Base-by-base conservation (phyloP, 2,797 vertebrate species). In the Pyrocephalus nanus region DNA sequence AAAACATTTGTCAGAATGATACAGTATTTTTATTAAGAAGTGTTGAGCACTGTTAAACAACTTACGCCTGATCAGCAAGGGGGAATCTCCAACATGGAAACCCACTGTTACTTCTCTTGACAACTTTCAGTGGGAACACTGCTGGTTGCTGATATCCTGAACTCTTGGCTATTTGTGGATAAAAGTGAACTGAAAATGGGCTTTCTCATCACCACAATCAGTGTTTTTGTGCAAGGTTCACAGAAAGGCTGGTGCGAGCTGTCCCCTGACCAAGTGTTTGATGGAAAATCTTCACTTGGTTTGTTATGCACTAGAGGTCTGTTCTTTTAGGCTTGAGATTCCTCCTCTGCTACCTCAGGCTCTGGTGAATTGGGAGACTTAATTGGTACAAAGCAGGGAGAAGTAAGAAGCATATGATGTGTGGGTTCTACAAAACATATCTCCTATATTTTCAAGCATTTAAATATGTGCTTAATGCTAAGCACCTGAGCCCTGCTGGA, bases 1-100 rank as follows among this genome's bases (percentile, higher is more conserved):
- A 77, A 87, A 95, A 54, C 50, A 26, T 80, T 93, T 65, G 65
- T 74, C 78, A 55, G 42, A 77, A 38, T 16, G 18, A 26, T n/a
- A 23, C 0, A 0, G 5, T 75, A 25, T 76, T 54, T 89, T 60
- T 65, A 23, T 27, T 13, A 6, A 61, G 57, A 54, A 11, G 7
- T 64, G 16, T 53, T 57, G 60, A 15, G 5, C 4, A 1, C 74
- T 20, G 7, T 58, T 70, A 66, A 86, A 65, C 18, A 19, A 27
- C 64, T 43, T 32, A 8, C 4, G 10, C 11, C 19, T 7, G 0
- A 3, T 34, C 57, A 67, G 53, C 42, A n/a, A 50, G 26, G 22
- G 7, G 22, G 6, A 8, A 15, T 34, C 40, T n/a, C 58, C 47
- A 57, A 32, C 50, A 53, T 42, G 57, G 84, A 86, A 96, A 40